Evolutionary conservation across 2,888 invertebrate species (phyloP).

Genomic region (Drosophila rubida): DNA sequence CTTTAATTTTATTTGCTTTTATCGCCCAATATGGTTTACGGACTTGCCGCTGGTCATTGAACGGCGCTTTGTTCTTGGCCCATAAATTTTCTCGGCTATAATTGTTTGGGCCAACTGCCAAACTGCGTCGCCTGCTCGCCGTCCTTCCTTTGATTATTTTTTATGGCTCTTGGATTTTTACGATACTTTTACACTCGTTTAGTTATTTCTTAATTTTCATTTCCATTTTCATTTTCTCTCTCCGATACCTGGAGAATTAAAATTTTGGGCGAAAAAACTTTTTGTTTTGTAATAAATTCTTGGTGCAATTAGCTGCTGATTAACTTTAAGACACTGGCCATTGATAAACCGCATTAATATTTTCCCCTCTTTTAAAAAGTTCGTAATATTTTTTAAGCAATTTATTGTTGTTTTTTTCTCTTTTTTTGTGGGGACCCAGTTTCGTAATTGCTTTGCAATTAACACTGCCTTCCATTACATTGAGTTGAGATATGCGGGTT

Average conservation of each 20-base stretch:
- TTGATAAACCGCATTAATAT: conserved; percentile 31
- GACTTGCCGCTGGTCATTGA: conserved; percentile 37
- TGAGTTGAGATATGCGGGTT: conserved; percentile 50
- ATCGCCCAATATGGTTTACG: conserved; percentile 69
- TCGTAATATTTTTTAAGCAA: conserved; percentile 11
- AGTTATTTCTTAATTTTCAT: conserved; percentile 41
- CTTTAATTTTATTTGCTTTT: conserved; percentile 66
- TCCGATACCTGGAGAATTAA: conserved; percentile 32
- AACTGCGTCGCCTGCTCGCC: conserved; percentile 3
- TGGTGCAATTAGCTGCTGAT: conserved; percentile 67
- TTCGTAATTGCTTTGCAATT: conserved; percentile 72
- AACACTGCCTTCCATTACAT: conserved; percentile 57
- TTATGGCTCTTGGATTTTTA: conserved; percentile 69
- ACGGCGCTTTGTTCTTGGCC: conserved; percentile 42
- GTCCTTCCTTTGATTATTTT: conserved; percentile 61
- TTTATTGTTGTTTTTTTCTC: neutral
- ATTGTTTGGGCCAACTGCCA: conserved; percentile 41
- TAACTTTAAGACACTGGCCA: conserved; percentile 57
- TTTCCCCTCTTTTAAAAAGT: conserved; percentile 21
- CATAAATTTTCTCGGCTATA: conserved; percentile 45
- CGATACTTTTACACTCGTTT: conserved; percentile 46
- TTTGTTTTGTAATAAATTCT: conserved; percentile 49
- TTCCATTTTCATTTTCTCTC: conserved; percentile 21
- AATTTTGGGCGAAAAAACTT: conserved; percentile 11
- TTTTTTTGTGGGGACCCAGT: conserved; percentile 24